Base-by-base conservation (phyloP, 2,888 invertebrate genomes). In the Acanthopleura granulata region DNA sequence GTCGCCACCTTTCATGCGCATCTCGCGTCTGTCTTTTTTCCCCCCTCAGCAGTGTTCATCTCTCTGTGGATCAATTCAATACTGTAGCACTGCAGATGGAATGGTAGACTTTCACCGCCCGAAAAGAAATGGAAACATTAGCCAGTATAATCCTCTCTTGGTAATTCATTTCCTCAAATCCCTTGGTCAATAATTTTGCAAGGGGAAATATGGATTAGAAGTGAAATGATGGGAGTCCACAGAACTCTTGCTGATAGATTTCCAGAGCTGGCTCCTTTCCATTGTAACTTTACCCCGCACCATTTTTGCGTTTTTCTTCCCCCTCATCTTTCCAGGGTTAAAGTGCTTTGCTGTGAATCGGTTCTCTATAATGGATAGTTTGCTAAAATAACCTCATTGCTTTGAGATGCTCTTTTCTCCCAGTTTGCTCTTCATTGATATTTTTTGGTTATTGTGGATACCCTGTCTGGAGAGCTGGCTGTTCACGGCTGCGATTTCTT, bases 131-230 rank as follows among this genome's bases (percentile, higher is more conserved):
- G 57, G 57, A 57, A 57, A 57, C 22, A 57, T 18, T 57, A 57
- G n/a, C 57, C 57, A 18, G 18, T 57, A 57, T 57, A 57, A 57
- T 57, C 57, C 57, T 57, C 57, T 57, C 22, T 12, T 57, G 57
- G 57, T 22, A 57, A 57, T 57, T 57, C 57, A 57, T 57, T 57
- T 57, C 57, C 57, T 57, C 22, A n/a, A 57, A 57, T 57, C 57
- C 57, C 22, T 18, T 57, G 22, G 57, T 57, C 57, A 57, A 57
- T 57, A 57, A 57, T 57, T 57, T 57, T 57, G 57, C 57, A 57
- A 22, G 57, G 57, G 57, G 57, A 57, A 57, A 57, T 57, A 57
- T 57, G 57, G 57, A 57, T 57, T 57, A 57, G 57, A 22, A 4
- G 57, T 57, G 57, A 57, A 22, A n/a, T 18, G 57, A 57, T 22